phyloP scores from a whole-genome alignment of 2,797 vertebrate species.

The Buceros bicornis region DNA sequence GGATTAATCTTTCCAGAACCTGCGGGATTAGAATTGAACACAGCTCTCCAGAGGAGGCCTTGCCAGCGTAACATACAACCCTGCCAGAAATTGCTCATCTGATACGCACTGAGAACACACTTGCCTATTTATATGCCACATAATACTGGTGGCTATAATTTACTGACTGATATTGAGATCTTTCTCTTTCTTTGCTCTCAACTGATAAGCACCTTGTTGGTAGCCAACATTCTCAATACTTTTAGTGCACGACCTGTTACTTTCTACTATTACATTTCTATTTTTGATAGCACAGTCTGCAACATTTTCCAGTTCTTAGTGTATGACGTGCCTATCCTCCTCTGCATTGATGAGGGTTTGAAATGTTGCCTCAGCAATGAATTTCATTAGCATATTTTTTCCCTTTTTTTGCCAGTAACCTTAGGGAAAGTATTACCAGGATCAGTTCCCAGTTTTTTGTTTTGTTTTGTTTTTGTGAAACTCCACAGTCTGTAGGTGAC shows the following conservation, averaged over 20 bases:
- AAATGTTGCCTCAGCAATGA: background rate
- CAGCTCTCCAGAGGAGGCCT: conserved; percentile 26
- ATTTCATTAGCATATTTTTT: background rate
- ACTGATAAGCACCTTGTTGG: background rate
- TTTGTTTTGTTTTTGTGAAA: background rate
- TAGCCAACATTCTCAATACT: conserved; percentile 16
- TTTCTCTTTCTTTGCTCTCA: conserved; percentile 38
- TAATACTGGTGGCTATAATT: conserved; percentile 24
- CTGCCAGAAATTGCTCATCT: conserved; percentile 55
- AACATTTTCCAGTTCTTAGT: background rate
- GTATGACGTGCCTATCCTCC: background rate
- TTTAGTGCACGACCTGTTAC: background rate
- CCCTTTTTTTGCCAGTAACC: background rate
- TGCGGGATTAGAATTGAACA: background rate
- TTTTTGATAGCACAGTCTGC: background rate
- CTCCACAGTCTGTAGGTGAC: background rate
- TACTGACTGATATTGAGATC: background rate
- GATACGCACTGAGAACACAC: background rate
- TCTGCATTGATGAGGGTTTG: background rate
- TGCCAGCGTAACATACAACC: background rate
- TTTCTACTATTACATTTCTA: conserved; percentile 7
- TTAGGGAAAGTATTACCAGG: background rate
- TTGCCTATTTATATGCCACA: background rate
- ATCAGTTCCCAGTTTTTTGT: background rate
- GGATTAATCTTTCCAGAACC: conserved; percentile 55